Base-by-base conservation (phyloP, 2,888 invertebrate species). In the Phalera bucephala region DNA sequence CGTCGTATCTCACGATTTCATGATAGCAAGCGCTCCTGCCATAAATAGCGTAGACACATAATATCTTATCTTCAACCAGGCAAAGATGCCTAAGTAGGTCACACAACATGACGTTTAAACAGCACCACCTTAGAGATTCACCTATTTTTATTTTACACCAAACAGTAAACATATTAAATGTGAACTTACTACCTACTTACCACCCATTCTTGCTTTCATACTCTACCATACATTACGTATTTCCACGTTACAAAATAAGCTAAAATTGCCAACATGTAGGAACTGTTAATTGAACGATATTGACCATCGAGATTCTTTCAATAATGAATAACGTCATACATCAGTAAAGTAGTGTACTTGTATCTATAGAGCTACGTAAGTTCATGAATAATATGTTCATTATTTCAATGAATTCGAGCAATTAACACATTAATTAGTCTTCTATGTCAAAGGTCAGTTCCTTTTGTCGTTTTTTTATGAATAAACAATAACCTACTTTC, bases 281-380 rank as follows among this genome's bases (percentile, higher is more conserved):
- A n/a, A 33, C 44, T 28, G 43, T 47, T 63, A 64, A 65, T 64
- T 59, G 36, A 45, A 30, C 38, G 51, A 52, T 63, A 67, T 56
- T 65, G 64, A 57, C 70, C 67, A 66, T 64, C 67, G 60, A 54
- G 69, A 55, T 66, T 65, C 57, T 55, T 56, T 52, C 60, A 61
- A 66, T 60, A 67, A 67, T 68, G 57, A 54, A 53, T 48, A 53
- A 50, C 64, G 62, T 60, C 66, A 65, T 59, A 53, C 50, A 39
- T 36, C 37, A 44, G 43, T 41, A 40, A 40, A 37, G 41, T 23
- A 31, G 25, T 36, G 28, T 36, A 33, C n/a, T n/a, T 40, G 30
- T 35, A 32, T 40, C 30, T 42, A 39, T 32, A 26, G 21, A 35
- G 25, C 32, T 38, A 45, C 33, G 39, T 31, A 36, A 52, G 45